A percentile compares a stretch with the other conserved stretches of the same genome.
Conservation (phyloP, 2,113 vertebrate genomes). For the Saiga tatarica region DNA sequence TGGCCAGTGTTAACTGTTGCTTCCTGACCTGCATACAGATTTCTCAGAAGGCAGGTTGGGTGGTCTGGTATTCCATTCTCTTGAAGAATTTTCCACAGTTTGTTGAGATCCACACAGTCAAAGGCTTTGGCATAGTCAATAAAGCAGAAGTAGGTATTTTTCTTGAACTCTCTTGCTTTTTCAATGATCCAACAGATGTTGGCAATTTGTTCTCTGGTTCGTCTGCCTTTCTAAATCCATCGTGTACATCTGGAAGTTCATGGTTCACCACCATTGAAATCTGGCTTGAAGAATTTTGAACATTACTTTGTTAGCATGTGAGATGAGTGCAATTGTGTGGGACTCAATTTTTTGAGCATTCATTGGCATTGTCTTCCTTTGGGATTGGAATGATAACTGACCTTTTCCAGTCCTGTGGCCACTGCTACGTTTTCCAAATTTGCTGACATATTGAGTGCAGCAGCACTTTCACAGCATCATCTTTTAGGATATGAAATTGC, state of each 20-base stretch:
- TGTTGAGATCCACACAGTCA: background rate
- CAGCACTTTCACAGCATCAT: background rate
- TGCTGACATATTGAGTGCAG: background rate
- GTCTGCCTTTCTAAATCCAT: background rate
- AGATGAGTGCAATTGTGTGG: background rate
- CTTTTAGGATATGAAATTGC: background rate
- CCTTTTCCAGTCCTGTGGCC: background rate
- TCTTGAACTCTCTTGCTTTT: background rate
- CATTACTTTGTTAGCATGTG: background rate
- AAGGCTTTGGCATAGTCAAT: background rate
- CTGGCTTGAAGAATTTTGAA: background rate
- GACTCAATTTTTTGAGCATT: background rate
- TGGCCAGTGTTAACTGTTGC: background rate
- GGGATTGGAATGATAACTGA: background rate
- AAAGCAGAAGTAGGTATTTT: background rate
- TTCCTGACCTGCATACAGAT: background rate
- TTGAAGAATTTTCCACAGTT: background rate
- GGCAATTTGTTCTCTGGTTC: background rate
- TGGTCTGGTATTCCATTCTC: background rate
- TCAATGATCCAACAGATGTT: background rate
- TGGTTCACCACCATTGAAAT: background rate
- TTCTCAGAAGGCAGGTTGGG: background rate
- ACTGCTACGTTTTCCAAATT: background rate
- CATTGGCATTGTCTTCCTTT: background rate
- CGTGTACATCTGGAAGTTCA: background rate